phyloP scores from a whole-genome alignment of 2,797 vertebrate genomes.

The Alexandromys oeconomus region DNA sequence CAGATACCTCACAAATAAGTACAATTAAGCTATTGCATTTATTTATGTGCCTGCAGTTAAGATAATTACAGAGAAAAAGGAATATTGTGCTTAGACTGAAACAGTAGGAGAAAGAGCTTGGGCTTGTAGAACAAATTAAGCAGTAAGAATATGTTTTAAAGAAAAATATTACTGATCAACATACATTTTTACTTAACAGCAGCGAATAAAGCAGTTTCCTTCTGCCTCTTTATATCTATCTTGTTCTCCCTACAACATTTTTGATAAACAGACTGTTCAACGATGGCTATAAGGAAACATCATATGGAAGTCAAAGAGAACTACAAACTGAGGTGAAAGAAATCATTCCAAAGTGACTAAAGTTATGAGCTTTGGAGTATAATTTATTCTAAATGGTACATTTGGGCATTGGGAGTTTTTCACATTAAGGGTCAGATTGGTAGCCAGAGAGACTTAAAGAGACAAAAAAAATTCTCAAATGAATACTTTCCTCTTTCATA shows the following conservation, averaged over 20 bases:
- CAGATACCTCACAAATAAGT: conserved; percentile 82
- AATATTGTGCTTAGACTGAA: conserved; percentile 84
- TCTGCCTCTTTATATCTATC: conserved; percentile 66
- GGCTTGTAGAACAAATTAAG: conserved; percentile 80
- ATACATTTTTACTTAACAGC: conserved; percentile 85
- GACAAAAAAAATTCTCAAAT: background rate
- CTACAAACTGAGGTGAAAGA: conserved; percentile 74
- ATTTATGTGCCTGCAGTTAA: conserved; percentile 82
- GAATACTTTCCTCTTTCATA: conserved; percentile 53
- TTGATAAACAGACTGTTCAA: conserved; percentile 72
- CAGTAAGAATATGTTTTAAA: conserved; percentile 73
- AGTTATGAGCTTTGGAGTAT: conserved; percentile 68
- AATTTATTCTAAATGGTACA: conserved; percentile 75
- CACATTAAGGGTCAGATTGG: conserved; percentile 67
- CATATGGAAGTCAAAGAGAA: conserved; percentile 79
- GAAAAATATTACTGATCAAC: conserved; percentile 78
- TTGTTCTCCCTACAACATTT: conserved; percentile 66
- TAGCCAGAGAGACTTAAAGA: conserved; percentile 75
- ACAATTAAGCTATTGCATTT: conserved; percentile 82
- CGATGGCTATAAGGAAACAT: conserved; percentile 76
- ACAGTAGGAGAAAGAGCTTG: conserved; percentile 81
- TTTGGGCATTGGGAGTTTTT: conserved; percentile 74
- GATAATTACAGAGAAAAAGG: conserved; percentile 86
- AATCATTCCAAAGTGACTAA: conserved; percentile 69
- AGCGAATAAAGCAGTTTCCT: conserved; percentile 81